A percentile compares a stretch with the other conserved stretches of the same genome.
Conservation (phyloP, 2,797 vertebrate genomes). For the Meda fulgida region DNA sequence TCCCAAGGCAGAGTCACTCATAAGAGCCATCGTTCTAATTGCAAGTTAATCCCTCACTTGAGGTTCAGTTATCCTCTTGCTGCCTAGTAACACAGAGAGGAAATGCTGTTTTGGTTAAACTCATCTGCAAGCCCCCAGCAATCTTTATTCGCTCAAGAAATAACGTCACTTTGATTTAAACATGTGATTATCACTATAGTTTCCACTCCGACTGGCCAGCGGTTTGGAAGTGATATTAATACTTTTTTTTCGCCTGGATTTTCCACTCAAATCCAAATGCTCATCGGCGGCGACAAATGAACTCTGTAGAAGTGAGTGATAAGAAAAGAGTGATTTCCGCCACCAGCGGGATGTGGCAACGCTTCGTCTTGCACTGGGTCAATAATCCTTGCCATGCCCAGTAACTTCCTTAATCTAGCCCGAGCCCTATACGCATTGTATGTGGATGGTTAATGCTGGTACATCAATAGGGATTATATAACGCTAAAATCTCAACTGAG, state of each 20-base stretch:
- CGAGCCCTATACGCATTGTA: slow-evolving; percentile 30
- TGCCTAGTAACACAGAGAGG: slow-evolving; percentile 58
- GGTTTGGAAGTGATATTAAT: slow-evolving; percentile 7
- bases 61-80: slow-evolving; percentile 57
- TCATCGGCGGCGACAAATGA: slow-evolving; percentile 2
- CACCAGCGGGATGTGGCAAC: slow-evolving; percentile 10
- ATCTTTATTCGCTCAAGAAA: slow-evolving; percentile 29
- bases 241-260: not conserved
- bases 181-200: slow-evolving; percentile 10
- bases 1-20: slow-evolving; percentile 61
- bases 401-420: slow-evolving; percentile 51
- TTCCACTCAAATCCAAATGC: slow-evolving; percentile 1
- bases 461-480: slow-evolving; percentile 57
- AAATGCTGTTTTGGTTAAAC: slow-evolving; percentile 50
- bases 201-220: slow-evolving; percentile 6
- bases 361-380: slow-evolving; percentile 24
- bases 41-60: slow-evolving; percentile 63
- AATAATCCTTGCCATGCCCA: slow-evolving; percentile 46
- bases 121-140: slow-evolving; percentile 25
- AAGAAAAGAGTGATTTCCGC: slow-evolving; percentile 21
- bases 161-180: slow-evolving; percentile 38
- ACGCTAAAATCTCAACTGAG: slow-evolving; percentile 36
- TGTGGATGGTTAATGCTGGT: slow-evolving; percentile 49
- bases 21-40: slow-evolving; percentile 65
- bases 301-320: slow-evolving; percentile 21